A percentile compares a stretch with the other conserved stretches of the same genome.
These are phyloP conservation scores for Luidia sarsii DNA, from an alignment of 53 echinoderm and acorn worm genomes.

Conservation along the genomic window DNA sequence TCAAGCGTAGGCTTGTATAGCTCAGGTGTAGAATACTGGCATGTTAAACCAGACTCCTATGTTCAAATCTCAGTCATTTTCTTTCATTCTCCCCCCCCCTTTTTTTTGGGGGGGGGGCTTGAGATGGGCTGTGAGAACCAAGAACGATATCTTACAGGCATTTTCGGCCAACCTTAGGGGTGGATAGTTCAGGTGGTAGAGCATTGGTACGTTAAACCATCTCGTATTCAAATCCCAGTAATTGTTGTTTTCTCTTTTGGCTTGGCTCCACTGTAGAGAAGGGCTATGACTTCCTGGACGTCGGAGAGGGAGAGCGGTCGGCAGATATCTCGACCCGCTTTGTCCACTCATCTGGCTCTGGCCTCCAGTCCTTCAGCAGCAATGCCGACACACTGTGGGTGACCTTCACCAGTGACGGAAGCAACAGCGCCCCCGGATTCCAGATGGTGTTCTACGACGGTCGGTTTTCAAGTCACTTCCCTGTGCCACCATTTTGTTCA, in stretches of 20 bases:
- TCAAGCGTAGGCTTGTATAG: too few species aligned
- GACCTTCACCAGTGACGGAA: conserved; percentile 60
- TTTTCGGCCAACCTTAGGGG: not conserved
- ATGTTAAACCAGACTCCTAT: too few species aligned
- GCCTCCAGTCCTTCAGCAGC: conserved; percentile 55
- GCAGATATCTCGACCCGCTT: conserved; percentile 55
- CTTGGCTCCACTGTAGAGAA: conserved; percentile 57
- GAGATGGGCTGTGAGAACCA: too few species aligned
- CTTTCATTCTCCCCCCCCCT: too few species aligned
- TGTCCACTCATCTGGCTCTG: conserved; percentile 53
- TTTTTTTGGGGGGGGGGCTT: too few species aligned
- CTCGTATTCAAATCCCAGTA: not conserved
- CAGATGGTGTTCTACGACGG: conserved; percentile 77
- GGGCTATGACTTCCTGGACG: conserved; percentile 68
- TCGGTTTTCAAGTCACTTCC: too few species aligned
- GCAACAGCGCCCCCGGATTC: conserved; percentile 19
- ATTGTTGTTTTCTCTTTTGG: not conserved
- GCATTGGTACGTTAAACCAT: too few species aligned
- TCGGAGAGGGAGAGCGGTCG: conserved; percentile 62
- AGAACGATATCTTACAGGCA: too few species aligned
- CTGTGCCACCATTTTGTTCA: too few species aligned
- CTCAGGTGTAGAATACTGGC: too few species aligned
- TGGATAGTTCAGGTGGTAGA: too few species aligned
- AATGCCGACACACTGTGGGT: conserved; percentile 56
- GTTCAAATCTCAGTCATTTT: too few species aligned